phyloP scores from a whole-genome alignment of 2,113 vertebrate species.

The Cephalopholis sonnerati region DNA sequence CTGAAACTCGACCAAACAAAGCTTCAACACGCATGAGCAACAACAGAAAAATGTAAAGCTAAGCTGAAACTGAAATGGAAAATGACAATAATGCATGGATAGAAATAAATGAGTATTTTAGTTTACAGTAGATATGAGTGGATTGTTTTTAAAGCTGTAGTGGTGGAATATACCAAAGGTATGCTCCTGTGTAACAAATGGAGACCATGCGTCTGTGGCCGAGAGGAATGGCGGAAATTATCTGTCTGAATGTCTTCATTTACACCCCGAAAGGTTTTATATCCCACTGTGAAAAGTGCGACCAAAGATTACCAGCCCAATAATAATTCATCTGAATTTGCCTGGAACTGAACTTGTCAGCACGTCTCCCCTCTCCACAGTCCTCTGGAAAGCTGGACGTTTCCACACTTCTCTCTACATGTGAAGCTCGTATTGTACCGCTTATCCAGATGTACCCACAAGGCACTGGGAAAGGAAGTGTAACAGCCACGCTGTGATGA shows the following conservation, averaged over 20 bases:
- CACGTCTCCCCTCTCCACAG: conserved; percentile 23
- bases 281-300: conserved; percentile 45
- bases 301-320: conserved; percentile 47
- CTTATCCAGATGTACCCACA: conserved; percentile 77
- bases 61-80: not conserved
- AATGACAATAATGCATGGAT: not conserved
- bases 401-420: conserved; percentile 59
- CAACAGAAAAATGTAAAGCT: not conserved
- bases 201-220: not conserved
- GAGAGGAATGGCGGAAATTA: conserved; percentile 15
- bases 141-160: not conserved
- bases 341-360: conserved; percentile 69
- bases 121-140: not conserved
- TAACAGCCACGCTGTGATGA: conserved; percentile 53
- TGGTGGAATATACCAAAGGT: not conserved
- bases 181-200: not conserved
- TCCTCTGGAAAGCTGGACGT: conserved; percentile 52
- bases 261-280: conserved; percentile 31
- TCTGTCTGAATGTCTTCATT: conserved; percentile 55
- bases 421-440: conserved; percentile 49
- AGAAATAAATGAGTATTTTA: not conserved
- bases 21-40: not conserved
- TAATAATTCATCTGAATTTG: conserved; percentile 62
- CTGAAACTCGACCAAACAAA: conserved; percentile 2
- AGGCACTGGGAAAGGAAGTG: conserved; percentile 68